Base-by-base conservation (phyloP, 2,797 vertebrate genomes). In the Megalops cyprinoides region DNA sequence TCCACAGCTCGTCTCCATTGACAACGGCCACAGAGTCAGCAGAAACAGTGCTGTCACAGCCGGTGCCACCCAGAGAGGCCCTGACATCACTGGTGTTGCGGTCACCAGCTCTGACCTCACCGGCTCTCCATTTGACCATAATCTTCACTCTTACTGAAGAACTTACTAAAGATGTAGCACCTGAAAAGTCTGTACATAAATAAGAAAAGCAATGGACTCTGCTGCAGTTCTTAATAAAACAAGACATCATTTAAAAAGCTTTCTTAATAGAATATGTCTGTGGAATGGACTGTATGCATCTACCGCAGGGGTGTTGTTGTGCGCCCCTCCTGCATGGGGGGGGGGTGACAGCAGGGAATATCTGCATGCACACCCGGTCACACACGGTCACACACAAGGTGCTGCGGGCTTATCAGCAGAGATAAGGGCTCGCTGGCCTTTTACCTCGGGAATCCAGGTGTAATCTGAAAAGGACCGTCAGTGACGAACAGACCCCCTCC, bases 341-440 rank as follows among this genome's bases (percentile, higher is more conserved):
- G 37, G 28, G 44, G 37, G 44, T 44, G 39, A 20, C 37, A 46
- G 77, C 39, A 34, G 51, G 51, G 44, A 46, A 37, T 60, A 88
- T 88, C 86, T 87, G 85, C 87, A 88, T 87, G 84, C 85, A 84
- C 67, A 81, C 83, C 79, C 86, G 84, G 85, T 86, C 80, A 81
- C 80, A 85, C 82, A 69, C 78, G 39, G 83, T 81, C 87, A 84
- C 83, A 84, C 83, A 85, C 88, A 89, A 86, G 83, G 84, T 87
- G 85, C 85, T 81, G 81, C 81, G 78, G 79, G 82, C 87, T 88
- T 90, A 90, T 90, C 89, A 82, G 75, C 78, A 67, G 60, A 89
- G 87, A 90, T 90, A 90, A 90, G 84, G 79, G 80, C 80, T 82
- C 78, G 82, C 84, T 90, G 89, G 86, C 87, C 86, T 88, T 89